Conservation (phyloP, 2,113 vertebrate species). For the Reinhardtius hippoglossoides region DNA sequence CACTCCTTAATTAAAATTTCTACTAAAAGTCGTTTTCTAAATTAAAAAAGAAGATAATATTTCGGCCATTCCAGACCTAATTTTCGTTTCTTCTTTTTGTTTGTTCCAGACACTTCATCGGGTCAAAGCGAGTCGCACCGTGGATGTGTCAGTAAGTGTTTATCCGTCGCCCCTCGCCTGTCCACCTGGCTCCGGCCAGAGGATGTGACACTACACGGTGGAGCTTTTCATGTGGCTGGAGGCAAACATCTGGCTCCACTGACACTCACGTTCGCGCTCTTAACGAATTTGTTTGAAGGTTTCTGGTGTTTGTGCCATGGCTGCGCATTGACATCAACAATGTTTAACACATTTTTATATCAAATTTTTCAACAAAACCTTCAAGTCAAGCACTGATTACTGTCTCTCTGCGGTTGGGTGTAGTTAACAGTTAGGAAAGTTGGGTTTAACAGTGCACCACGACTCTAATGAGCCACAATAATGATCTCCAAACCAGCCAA, state of each 20-base stretch:
- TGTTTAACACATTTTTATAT: neutral
- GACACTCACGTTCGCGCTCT: neutral
- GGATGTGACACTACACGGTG: slow-evolving; percentile 27
- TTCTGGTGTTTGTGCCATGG: too few species aligned
- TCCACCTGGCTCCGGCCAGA: slow-evolving; percentile 29
- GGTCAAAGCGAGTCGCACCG: slow-evolving; percentile 31
- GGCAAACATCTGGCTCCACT: slow-evolving; percentile 37
- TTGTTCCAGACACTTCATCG: slow-evolving; percentile 54
- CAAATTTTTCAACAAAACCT: neutral
- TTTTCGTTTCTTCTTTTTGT: slow-evolving; percentile 35
- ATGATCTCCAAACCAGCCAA: slow-evolving; percentile 48
- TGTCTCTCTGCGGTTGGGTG: neutral
- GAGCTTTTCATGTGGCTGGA: slow-evolving; percentile 36
- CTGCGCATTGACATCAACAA: neutral
- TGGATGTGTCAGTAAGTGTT: slow-evolving; percentile 68
- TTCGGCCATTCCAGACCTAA: slow-evolving; percentile 10
- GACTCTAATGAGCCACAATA: slow-evolving; percentile 48
- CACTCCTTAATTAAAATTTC: too few species aligned
- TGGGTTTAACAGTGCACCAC: slow-evolving; percentile 13
- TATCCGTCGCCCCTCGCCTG: slow-evolving; percentile 9
- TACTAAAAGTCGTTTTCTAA: neutral
- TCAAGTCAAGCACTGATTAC: neutral
- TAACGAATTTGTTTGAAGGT: neutral
- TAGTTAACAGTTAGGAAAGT: slow-evolving; percentile 2
- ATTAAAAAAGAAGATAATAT: neutral